Evolutionary conservation across 2,888 invertebrate species (phyloP).

Genomic region (Pocota personata): DNA sequence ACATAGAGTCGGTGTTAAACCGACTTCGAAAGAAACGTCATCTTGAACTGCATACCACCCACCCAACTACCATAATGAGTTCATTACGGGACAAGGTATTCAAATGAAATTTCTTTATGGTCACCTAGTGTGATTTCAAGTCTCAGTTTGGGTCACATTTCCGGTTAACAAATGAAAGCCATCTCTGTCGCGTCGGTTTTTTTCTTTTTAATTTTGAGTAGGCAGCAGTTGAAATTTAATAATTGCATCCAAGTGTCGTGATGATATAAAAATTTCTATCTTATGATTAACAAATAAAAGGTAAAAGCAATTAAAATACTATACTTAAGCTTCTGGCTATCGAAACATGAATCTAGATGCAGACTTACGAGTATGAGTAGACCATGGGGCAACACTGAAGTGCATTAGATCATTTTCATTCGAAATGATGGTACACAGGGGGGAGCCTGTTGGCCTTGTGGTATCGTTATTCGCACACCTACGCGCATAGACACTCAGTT

Average conservation of each 20-base stretch:
- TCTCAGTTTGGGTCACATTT: constrained; percentile 54
- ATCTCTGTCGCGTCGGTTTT: constrained; percentile 5
- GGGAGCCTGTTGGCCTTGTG: constrained; percentile 56
- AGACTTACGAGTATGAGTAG: not conserved
- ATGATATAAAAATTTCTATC: constrained; percentile 32
- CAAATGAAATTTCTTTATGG: constrained; percentile 33
- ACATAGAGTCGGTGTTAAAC: no score
- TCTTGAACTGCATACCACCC: constrained; percentile 25
- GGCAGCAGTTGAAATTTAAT: constrained; percentile 42
- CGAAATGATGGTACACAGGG: not conserved
- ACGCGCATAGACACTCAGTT: constrained; percentile 37
- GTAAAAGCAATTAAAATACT: constrained; percentile 63
- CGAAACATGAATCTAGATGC: constrained; percentile 46
- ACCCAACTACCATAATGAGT: constrained; percentile 14
- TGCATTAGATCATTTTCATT: constrained; percentile 54
- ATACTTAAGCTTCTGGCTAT: constrained; percentile 54
- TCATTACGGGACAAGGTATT: constrained; percentile 19
- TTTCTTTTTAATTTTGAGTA: constrained; percentile 31
- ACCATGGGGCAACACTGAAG: not conserved
- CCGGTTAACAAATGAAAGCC: constrained; percentile 45
- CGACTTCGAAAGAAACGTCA: not conserved
- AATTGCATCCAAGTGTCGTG: constrained; percentile 54
- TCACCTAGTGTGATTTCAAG: constrained; percentile 39
- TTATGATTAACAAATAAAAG: constrained; percentile 44
- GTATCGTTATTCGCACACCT: constrained; percentile 58